Evolutionary conservation across 2,797 vertebrate genomes (phyloP).

Genomic region (Leuciscus waleckii): DNA sequence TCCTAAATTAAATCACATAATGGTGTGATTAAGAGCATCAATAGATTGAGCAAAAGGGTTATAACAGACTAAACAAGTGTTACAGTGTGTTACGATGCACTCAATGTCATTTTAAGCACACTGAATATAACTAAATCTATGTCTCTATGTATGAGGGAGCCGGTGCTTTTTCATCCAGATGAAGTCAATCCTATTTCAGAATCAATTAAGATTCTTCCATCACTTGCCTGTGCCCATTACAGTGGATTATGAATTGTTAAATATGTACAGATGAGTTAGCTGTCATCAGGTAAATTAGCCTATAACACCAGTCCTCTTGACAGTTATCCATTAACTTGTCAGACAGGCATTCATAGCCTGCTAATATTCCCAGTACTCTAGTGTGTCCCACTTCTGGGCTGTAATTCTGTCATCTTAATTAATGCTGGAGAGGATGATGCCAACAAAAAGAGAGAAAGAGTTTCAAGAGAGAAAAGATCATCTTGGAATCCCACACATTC

Average conservation of each 20-base stretch:
- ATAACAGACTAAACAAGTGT: background rate
- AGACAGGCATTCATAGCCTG: constrained; percentile 18
- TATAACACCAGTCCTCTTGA: constrained; percentile 4
- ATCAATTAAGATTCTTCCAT: constrained; percentile 14
- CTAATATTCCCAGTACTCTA: background rate
- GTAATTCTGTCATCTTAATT: constrained; percentile 9
- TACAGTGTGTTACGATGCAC: background rate
- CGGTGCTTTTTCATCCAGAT: background rate
- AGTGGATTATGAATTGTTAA: constrained; percentile 22
- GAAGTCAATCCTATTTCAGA: background rate
- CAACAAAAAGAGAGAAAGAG: background rate
- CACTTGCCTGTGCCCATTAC: background rate
- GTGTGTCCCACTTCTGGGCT: constrained; percentile 13
- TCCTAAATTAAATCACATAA: background rate
- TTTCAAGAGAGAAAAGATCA: background rate
- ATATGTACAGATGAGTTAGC: background rate
- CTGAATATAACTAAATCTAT: background rate
- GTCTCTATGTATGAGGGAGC: background rate
- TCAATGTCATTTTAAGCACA: background rate
- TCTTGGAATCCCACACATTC: background rate
- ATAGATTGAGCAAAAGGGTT: background rate
- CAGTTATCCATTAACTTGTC: constrained; percentile 20
- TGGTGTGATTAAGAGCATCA: background rate
- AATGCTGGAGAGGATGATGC: background rate
- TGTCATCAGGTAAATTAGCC: constrained; percentile 29